Base-by-base conservation (phyloP, 2,888 invertebrate species). In the Stenichneumon culpator region DNA sequence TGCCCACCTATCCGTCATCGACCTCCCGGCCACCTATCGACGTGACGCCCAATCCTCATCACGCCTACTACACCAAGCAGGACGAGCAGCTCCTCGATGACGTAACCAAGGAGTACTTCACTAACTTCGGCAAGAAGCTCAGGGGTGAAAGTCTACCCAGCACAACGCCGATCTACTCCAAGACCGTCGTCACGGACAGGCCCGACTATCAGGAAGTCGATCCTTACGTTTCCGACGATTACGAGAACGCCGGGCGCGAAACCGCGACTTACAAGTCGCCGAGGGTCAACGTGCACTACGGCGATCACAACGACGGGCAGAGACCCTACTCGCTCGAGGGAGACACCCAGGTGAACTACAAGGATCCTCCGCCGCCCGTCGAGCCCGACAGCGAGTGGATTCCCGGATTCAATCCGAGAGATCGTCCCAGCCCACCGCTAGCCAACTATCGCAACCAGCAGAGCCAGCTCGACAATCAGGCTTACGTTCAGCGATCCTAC, bases 31-130 rank as follows among this genome's bases (percentile, higher is more conserved):
- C 93, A 2, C 89, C 93, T 16, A 94, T 90, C 7, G 89, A 91
- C 2, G 95, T 95, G 0, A 96, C 96, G 7, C 94, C 95, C 22
- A 95, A 95, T 89, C 95, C 96, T 7, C 94, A 96, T 92, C 95
- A 96, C 89, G 95, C 95, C 50, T 96, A 96, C 92, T 96, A 96
- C 93, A 96, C 96, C 16, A 96, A 96, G 91, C 96, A 96, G 86
- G 95, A 96, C 91, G 95, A 96, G 90, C 95, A 95, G 79, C 95
- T 96, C 86, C 94, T 97, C 84, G 97, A 97, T 89, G 97, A 97
- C 89, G 96, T 96, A 79, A 97, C 97, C 3, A 96, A 96, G 91
- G 96, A 97, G 90, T 97, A 97, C 79, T 97, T 97, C 90, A 97
- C 96, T 39, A 95, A 96, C 88, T 97, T 97, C 91, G 97, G 96